These are phyloP conservation scores for Pedicia rivosa DNA, from an alignment of 2,888 invertebrate genomes.

Conservation along the genomic window DNA sequence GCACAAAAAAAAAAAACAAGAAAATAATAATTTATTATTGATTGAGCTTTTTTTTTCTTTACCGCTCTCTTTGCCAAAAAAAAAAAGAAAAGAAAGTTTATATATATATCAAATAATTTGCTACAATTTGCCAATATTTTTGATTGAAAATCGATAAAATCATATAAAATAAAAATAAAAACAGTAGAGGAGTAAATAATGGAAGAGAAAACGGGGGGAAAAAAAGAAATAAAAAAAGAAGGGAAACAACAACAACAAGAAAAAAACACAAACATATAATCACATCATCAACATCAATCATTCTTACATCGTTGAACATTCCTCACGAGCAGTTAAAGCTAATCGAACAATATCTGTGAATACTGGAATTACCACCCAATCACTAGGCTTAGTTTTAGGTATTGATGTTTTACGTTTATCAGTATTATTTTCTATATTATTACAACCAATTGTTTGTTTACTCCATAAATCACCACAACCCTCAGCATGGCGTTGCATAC, in stretches of 20 bases:
- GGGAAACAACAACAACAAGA: too few species aligned
- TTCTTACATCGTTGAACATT: slow-evolving; percentile 27
- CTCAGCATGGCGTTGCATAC: slow-evolving; percentile 30
- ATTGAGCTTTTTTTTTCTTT: too few species aligned
- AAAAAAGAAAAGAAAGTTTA: too few species aligned
- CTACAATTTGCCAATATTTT: too few species aligned
- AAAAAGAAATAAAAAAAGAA: background rate
- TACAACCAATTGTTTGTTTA: slow-evolving; percentile 22
- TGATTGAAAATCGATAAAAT: too few species aligned
- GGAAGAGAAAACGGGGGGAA: too few species aligned
- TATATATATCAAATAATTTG: too few species aligned
- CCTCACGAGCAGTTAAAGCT: slow-evolving; percentile 29
- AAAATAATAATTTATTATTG: too few species aligned
- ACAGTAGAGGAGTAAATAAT: background rate
- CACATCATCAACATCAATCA: too few species aligned
- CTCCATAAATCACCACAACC: slow-evolving; percentile 31
- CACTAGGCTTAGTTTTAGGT: slow-evolving; percentile 14
- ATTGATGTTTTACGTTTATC: slow-evolving; percentile 10
- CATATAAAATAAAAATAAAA: too few species aligned
- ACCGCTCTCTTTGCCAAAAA: too few species aligned
- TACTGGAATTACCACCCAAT: slow-evolving; percentile 33
- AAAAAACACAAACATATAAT: background rate
- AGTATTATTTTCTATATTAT: background rate
- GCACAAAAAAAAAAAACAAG: too few species aligned
- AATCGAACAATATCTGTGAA: slow-evolving; percentile 33